Evolutionary conservation across 2,113 vertebrate species (phyloP).

Genomic region (Platysternon megacephalum): DNA sequence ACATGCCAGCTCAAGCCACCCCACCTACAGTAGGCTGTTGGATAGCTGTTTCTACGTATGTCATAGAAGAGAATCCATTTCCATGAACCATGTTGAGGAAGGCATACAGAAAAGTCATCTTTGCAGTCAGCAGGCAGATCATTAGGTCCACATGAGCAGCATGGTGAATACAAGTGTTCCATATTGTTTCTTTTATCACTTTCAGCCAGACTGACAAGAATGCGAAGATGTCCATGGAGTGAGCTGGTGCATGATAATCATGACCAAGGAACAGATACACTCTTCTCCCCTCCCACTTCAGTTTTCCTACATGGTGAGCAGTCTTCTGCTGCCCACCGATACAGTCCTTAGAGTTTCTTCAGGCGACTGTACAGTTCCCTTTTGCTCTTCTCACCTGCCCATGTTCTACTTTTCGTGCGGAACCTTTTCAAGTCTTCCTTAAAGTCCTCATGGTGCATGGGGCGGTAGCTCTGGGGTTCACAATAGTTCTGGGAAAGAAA

Average conservation of each 20-base stretch:
- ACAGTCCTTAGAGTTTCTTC: slow-evolving; percentile 87
- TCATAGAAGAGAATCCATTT: neutral
- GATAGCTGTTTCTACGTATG: neutral
- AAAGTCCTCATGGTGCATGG: slow-evolving; percentile 96
- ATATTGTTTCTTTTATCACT: neutral
- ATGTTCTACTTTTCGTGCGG: slow-evolving; percentile 92
- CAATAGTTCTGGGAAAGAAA: slow-evolving; percentile 83
- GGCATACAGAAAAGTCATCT: neutral
- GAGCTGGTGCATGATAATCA: fast-evolving
- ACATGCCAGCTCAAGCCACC: neutral
- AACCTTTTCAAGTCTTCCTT: slow-evolving; percentile 92
- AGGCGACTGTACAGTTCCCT: slow-evolving; percentile 94
- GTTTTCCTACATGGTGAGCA: fast-evolving
- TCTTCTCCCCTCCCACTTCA: neutral
- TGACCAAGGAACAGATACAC: fast-evolving
- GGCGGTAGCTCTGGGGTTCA: slow-evolving; percentile 92
- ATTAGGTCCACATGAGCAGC: fast-evolving
- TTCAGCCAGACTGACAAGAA: neutral
- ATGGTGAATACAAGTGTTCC: neutral
- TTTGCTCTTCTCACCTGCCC: slow-evolving; percentile 96
- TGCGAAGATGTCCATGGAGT: neutral
- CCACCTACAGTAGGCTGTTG: fast-evolving
- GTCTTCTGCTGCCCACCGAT: neutral
- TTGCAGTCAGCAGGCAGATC: fast-evolving
- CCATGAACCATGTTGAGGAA: fast-evolving